These are phyloP conservation scores for Meghimatium bilineatum DNA, from an alignment of 2,888 invertebrate genomes.

Conservation along the genomic window DNA sequence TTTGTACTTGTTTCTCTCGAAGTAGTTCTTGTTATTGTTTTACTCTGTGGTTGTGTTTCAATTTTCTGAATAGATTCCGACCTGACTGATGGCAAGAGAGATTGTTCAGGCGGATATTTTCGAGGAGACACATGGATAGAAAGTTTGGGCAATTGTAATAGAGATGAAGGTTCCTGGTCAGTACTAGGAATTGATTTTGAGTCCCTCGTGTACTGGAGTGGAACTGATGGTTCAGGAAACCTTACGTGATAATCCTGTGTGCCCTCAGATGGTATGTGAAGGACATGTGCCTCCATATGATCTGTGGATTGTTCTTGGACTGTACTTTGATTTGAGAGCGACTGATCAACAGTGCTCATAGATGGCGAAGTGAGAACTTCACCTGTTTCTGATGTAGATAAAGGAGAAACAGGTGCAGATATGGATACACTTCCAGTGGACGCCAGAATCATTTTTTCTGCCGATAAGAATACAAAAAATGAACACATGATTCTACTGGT, in stretches of 20 bases:
- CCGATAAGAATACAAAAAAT: background rate
- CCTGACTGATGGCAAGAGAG: background rate
- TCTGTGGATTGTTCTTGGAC: constrained; percentile 39
- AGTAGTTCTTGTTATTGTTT: background rate
- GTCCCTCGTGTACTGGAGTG: background rate
- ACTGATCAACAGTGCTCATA: background rate
- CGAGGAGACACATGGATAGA: background rate
- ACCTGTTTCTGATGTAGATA: constrained; percentile 16
- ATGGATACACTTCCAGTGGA: constrained; percentile 31
- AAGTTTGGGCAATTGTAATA: constrained; percentile 10
- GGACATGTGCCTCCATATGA: constrained; percentile 36
- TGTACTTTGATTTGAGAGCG: constrained; percentile 17
- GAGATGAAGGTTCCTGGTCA: background rate
- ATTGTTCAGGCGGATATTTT: background rate
- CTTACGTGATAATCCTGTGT: constrained; percentile 1
- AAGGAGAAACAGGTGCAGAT: constrained; percentile 43
- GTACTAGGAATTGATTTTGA: background rate
- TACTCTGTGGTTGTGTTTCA: background rate
- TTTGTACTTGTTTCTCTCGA: background rate
- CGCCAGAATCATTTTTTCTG: constrained; percentile 30
- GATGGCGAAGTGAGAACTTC: background rate
- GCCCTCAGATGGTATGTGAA: background rate
- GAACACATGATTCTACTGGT: too few relatives aligned
- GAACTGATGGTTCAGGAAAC: background rate
- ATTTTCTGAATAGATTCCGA: background rate